These are phyloP conservation scores for Ammospiza maritima DNA, from an alignment of 2,797 vertebrate species.

Conservation along the genomic window DNA sequence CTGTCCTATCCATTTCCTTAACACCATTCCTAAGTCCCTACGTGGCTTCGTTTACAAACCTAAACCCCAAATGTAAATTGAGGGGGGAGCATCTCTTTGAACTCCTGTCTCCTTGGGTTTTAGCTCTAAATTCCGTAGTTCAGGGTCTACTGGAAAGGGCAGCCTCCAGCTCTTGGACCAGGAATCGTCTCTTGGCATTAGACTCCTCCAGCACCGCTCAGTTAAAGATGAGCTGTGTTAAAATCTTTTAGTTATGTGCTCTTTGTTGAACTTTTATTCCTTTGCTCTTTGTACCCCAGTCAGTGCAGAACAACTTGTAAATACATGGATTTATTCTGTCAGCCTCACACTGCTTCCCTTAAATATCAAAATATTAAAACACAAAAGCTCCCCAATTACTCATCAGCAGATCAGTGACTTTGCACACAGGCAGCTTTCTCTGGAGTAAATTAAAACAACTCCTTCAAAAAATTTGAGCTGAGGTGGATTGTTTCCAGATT, in stretches of 20 bases:
- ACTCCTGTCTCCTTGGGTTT: background rate
- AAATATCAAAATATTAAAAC: conserved; percentile 44
- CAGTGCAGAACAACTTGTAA: background rate
- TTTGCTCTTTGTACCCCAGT: background rate
- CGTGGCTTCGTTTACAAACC: background rate
- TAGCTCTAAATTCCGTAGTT: background rate
- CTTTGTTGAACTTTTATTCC: conserved; percentile 4
- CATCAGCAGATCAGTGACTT: background rate
- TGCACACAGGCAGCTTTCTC: conserved; percentile 6
- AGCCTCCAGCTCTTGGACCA: background rate
- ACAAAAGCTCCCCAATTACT: conserved; percentile 27
- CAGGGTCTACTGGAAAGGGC: background rate
- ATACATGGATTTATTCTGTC: background rate
- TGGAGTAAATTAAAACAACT: conserved; percentile 20
- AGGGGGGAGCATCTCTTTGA: background rate
- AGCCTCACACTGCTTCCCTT: background rate
- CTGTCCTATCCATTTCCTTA: background rate
- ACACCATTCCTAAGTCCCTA: background rate
- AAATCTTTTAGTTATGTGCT: background rate
- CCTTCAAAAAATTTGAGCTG: background rate
- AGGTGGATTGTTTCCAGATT: background rate
- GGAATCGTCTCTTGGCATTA: background rate
- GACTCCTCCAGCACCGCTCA: background rate
- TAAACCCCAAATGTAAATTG: background rate
- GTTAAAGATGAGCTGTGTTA: background rate